Evolutionary conservation across 2,888 invertebrate genomes (phyloP), one percentile per base, ranked within the genome.

Genomic region (Achlya flavicornis): DNA sequence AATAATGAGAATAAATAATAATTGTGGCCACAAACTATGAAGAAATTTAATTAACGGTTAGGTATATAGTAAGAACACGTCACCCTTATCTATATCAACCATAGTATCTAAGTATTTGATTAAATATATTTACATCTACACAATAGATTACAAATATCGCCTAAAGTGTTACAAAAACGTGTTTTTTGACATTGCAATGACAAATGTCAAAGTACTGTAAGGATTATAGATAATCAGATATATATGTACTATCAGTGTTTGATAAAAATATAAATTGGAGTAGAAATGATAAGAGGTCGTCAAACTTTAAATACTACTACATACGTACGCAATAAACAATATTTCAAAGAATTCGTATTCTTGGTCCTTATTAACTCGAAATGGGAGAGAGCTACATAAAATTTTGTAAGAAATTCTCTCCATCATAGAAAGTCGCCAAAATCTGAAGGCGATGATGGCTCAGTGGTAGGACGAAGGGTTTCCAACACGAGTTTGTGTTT

Each of bases 211-310:
- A 57, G 62, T 61, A 73, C 66, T 63, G 59, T 62, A 14, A 68
- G 67, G 64, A 64, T 65, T 64, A 70, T 64, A 64, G 72, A 72
- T 78, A 72, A 80, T 79, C 78, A 65, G 61, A 58, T 66, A 26
- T 26, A 26, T 26, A 1, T 57, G 65, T 61, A 62, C 43, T 53
- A 64, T 64, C 68, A 75, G 70, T 68, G 69, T 58, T 63, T 64
- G 79, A 78, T 79, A 77, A 77, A 76, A 74, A 53, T 61, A 68
- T 67, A 64, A 78, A 79, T 74, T 80, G 75, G 79, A 79, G 76
- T 78, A 79, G 74, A 58, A 74, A 5, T 72, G 79, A 79, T 79
- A 79, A 74, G 19, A 43, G 76, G 43, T n/a, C 68, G 60, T 64
- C 64, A 69, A 70, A 66, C 71, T 41, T 41, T 41, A 2, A 4